Evolutionary conservation across 1,140 invertebrate genomes (phyloP).

Genomic region (Saccostrea cuccullata): DNA sequence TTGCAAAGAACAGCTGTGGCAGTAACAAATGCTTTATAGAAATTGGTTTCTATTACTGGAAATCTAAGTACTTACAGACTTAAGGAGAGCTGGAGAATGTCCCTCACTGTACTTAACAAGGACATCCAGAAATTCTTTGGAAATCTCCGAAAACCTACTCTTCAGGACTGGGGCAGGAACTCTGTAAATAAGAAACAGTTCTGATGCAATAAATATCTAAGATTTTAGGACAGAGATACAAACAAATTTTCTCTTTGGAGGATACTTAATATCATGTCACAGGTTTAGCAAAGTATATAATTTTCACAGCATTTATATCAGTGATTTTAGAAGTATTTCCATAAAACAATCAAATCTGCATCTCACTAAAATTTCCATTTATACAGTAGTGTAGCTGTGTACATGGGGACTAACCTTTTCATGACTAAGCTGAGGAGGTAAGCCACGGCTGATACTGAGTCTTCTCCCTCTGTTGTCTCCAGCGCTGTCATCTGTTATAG

Average conservation of each 20-base stretch:
- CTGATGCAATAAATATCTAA: neutral
- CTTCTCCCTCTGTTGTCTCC: slow-evolving; percentile 83
- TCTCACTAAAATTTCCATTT: no score
- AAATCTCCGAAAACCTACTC: slow-evolving; percentile 87
- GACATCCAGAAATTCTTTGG: slow-evolving; percentile 85
- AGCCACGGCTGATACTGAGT: slow-evolving; percentile 88
- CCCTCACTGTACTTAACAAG: slow-evolving; percentile 85
- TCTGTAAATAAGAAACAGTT: slow-evolving; percentile 71
- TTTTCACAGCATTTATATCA: no score
- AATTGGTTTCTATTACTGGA: neutral
- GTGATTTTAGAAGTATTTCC: no score
- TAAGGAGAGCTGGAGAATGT: slow-evolving; percentile 85
- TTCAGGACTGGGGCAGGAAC: slow-evolving; percentile 88
- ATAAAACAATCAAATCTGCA: no score
- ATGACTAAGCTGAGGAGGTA: slow-evolving; percentile 91
- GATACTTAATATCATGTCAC: no score
- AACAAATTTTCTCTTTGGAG: no score
- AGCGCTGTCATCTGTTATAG: slow-evolving; percentile 88
- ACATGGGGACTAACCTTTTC: slow-evolving; percentile 82
- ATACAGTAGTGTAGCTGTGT: no score
- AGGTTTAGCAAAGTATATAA: no score
- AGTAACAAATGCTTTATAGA: slow-evolving; percentile 67
- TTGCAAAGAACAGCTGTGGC: neutral
- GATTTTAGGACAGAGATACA: neutral
- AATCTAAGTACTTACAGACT: slow-evolving; percentile 81